Percentiles rank a stretch among this genome's conserved stretches.
Conservation (phyloP, 2,113 vertebrate genomes). For the Myxocyprinus asiaticus region DNA sequence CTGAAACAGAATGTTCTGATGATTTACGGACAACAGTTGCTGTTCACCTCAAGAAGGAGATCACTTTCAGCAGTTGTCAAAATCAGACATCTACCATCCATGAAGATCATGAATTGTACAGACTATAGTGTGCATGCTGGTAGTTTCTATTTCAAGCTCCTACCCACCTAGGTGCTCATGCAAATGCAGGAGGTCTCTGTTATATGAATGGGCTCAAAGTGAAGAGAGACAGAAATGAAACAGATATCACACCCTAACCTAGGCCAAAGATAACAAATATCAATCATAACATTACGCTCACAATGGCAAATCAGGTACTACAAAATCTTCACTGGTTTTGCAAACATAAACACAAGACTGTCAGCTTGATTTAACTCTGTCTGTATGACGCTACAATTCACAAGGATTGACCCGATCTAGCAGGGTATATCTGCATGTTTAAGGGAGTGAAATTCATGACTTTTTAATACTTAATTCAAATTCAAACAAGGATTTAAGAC, state of each 20-base stretch:
- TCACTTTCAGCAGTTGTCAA: slow-evolving; percentile 10
- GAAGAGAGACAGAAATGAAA: background rate
- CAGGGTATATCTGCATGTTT: too few species aligned
- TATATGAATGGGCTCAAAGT: slow-evolving; percentile 33
- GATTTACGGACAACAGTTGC: too few species aligned
- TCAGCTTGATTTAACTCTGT: slow-evolving; percentile 1
- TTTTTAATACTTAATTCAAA: too few species aligned
- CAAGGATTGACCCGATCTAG: too few species aligned
- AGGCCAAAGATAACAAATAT: slow-evolving; percentile 52
- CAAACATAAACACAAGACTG: background rate
- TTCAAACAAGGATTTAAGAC: too few species aligned
- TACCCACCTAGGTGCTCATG: slow-evolving; percentile 25
- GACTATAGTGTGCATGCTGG: slow-evolving; percentile 28
- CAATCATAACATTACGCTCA: slow-evolving; percentile 31
- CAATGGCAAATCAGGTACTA: slow-evolving; percentile 27
- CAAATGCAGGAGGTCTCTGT: background rate
- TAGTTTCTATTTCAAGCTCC: slow-evolving; percentile 34
- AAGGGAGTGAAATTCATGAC: too few species aligned
- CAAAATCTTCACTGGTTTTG: slow-evolving; percentile 1
- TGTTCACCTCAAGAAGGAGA: background rate
- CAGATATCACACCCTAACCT: background rate
- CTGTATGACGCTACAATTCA: too few species aligned
- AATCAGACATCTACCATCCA: slow-evolving; percentile 5
- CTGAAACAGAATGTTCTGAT: too few species aligned
- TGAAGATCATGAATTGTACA: slow-evolving; percentile 35